These are phyloP conservation scores for Aelia acuminata DNA, from an alignment of 2,888 invertebrate species.

Conservation along the genomic window DNA sequence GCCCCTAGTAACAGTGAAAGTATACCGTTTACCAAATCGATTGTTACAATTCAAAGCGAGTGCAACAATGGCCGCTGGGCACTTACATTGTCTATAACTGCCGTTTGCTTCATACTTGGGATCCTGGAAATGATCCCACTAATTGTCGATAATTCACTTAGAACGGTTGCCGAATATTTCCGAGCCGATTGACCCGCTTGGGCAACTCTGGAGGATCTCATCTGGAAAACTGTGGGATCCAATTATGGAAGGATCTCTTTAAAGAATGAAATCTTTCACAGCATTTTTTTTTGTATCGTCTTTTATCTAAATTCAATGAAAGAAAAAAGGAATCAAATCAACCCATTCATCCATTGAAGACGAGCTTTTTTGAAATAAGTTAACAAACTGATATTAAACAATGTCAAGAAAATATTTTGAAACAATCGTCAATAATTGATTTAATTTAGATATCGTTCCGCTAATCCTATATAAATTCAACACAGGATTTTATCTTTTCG, in stretches of 20 bases:
- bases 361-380: neutral
- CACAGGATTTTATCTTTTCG: too few species aligned
- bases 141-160: slow-evolving; percentile 31
- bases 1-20: slow-evolving; percentile 27
- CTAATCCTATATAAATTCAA: too few species aligned
- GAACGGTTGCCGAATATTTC: slow-evolving; percentile 38
- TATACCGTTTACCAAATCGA: slow-evolving; percentile 42
- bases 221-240: slow-evolving; percentile 11
- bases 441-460: too few species aligned
- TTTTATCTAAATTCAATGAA: slow-evolving; percentile 8
- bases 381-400: neutral
- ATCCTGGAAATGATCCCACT: slow-evolving; percentile 5
- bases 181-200: slow-evolving; percentile 17
- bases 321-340: neutral
- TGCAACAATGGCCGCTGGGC: slow-evolving; percentile 4
- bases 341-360: neutral
- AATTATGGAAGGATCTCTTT: neutral
- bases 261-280: slow-evolving; percentile 25
- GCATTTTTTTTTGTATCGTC: neutral
- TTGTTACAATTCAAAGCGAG: slow-evolving; percentile 22
- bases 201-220: neutral
- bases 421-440: too few species aligned
- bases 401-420: too few species aligned
- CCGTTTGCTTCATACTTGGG: neutral
- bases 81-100: slow-evolving; percentile 26